These are phyloP conservation scores for Fragum sueziense DNA, from an alignment of 2,888 invertebrate species.

Conservation along the genomic window DNA sequence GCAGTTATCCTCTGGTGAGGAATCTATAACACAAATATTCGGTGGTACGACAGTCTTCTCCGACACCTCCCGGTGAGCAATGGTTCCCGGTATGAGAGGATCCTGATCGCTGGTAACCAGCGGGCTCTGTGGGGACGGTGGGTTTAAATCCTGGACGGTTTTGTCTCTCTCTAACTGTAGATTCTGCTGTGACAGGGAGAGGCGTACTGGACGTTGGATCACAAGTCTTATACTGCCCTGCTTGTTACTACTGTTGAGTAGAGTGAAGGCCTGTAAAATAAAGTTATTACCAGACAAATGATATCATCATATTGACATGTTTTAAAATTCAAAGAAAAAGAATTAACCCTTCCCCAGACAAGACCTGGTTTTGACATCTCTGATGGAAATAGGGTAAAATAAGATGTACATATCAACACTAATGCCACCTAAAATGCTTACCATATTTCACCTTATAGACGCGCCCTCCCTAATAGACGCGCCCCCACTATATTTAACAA, in stretches of 20 bases:
- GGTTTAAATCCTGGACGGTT: slow-evolving; percentile 11
- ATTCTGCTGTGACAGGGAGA: slow-evolving; percentile 53
- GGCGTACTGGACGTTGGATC: slow-evolving; percentile 67
- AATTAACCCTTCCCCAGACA: too few relatives aligned
- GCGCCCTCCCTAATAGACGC: too few relatives aligned
- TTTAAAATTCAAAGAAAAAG: too few relatives aligned
- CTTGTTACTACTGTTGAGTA: slow-evolving; percentile 37
- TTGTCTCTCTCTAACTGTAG: neutral
- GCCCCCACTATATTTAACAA: too few relatives aligned
- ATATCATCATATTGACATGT: too few relatives aligned
- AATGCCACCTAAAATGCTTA: too few relatives aligned
- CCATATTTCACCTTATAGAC: too few relatives aligned
- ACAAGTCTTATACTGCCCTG: slow-evolving; percentile 59
- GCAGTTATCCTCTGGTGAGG: slow-evolving; percentile 8
- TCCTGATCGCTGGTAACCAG: slow-evolving; percentile 32
- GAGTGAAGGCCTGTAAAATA: slow-evolving; percentile 52
- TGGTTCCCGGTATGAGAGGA: slow-evolving; percentile 53
- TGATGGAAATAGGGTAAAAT: too few relatives aligned
- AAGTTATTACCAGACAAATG: too few relatives aligned
- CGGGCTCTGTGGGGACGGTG: slow-evolving; percentile 33
- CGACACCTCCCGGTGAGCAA: slow-evolving; percentile 32
- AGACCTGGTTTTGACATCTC: too few relatives aligned
- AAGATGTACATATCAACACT: too few relatives aligned
- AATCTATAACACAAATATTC: slow-evolving; percentile 48
- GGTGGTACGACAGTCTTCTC: slow-evolving; percentile 30